Conservation (phyloP, 2,113 vertebrate genomes). For the Serilophus lunatus region DNA sequence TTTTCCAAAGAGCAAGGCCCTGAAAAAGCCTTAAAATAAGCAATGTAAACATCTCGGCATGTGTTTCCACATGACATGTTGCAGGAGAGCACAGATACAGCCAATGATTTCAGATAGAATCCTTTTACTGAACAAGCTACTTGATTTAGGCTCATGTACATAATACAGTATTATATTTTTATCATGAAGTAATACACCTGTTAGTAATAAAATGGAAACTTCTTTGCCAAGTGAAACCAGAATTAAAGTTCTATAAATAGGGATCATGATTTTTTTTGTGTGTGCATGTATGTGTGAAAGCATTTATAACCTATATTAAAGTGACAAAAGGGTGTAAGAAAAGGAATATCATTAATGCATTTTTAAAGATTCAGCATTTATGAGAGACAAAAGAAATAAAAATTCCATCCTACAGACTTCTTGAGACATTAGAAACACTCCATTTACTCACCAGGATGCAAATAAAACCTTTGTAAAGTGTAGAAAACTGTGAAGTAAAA, state of each 20-base stretch:
- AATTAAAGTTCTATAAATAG: background rate
- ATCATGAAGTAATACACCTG: background rate
- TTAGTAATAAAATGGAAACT: background rate
- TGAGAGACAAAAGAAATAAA: background rate
- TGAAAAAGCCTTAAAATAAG: background rate
- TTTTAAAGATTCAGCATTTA: background rate
- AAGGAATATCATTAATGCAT: background rate
- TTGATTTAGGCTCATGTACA: background rate
- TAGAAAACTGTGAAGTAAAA: background rate
- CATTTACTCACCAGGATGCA: background rate
- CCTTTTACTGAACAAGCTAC: background rate
- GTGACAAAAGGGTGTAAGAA: background rate
- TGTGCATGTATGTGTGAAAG: background rate
- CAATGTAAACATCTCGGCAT: background rate
- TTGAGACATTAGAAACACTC: background rate
- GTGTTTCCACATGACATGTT: background rate
- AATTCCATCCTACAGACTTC: background rate
- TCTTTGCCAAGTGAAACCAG: background rate
- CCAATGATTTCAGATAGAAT: background rate
- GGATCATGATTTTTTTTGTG: background rate
- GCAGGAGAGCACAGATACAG: background rate
- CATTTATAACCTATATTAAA: background rate
- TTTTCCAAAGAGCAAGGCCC: background rate
- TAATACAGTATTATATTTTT: background rate
- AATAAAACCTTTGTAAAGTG: background rate